These are phyloP conservation scores for Rhinolophus ferrumequinum DNA, from an alignment of 2,113 vertebrate species.

Conservation along the genomic window DNA sequence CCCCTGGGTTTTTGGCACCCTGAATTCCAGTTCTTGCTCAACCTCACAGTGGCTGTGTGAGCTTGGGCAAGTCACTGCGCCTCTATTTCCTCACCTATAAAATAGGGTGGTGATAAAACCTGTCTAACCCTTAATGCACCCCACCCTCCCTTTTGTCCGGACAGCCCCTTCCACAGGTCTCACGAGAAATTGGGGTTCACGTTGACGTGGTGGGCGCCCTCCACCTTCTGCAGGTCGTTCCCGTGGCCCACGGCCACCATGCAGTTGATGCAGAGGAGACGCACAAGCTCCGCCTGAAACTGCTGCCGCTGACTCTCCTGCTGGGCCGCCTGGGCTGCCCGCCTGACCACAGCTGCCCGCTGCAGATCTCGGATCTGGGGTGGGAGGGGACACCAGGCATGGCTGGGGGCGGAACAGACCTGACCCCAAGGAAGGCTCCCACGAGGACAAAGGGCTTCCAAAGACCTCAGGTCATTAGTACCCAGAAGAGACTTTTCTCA, in stretches of 20 bases:
- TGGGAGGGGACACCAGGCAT: neutral
- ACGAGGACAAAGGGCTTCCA: neutral
- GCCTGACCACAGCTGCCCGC: slow-evolving; percentile 22
- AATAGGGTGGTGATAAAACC: neutral
- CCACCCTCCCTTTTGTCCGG: rapidly evolving
- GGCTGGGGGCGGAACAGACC: neutral
- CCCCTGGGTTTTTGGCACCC: neutral
- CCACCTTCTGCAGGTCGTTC: slow-evolving; percentile 89
- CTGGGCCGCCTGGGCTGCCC: slow-evolving; percentile 60
- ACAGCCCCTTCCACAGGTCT: slow-evolving; percentile 70
- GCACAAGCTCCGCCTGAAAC: slow-evolving; percentile 69
- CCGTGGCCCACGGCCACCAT: slow-evolving; percentile 83
- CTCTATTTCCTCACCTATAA: neutral
- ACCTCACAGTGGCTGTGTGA: neutral
- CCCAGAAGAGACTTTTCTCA: neutral
- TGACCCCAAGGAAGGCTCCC: neutral
- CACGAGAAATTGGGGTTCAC: slow-evolving; percentile 91
- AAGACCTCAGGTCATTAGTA: neutral
- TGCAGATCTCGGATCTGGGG: slow-evolving; percentile 90
- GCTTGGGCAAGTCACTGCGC: neutral
- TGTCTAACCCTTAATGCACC: neutral
- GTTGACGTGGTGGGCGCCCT: slow-evolving; percentile 90
- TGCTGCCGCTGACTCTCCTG: slow-evolving; percentile 46
- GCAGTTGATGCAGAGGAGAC: slow-evolving; percentile 90
- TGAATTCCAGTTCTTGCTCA: neutral